These are phyloP conservation scores for Sandelia bainsii DNA, from an alignment of 2,797 vertebrate genomes.

Conservation along the genomic window DNA sequence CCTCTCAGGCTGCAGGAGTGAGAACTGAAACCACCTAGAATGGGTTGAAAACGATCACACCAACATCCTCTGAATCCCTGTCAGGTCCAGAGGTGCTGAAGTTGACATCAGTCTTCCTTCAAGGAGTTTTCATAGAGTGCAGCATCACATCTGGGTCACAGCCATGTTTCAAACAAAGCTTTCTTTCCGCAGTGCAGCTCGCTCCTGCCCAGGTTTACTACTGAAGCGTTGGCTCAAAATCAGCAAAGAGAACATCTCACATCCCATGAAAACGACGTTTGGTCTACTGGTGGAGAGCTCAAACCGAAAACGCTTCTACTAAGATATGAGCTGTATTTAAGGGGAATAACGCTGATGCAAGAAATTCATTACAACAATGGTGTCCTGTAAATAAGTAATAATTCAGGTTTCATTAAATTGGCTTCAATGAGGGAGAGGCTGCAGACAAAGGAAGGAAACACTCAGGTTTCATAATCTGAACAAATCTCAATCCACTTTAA, in stretches of 20 bases:
- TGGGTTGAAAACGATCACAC: neutral
- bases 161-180: constrained; percentile 50
- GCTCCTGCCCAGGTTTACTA: constrained; percentile 55
- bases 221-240: constrained; percentile 49
- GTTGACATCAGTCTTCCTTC: constrained; percentile 20
- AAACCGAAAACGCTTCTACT: constrained; percentile 4
- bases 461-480: neutral
- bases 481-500: constrained; percentile 9
- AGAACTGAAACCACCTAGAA: constrained; percentile 10
- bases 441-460: constrained; percentile 42
- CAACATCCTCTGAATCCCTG: no score
- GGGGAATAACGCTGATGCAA: constrained; percentile 1
- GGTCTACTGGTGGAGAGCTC: neutral
- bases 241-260: constrained; percentile 51
- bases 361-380: neutral
- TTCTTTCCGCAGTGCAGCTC: constrained; percentile 57
- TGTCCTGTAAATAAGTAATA: constrained; percentile 4
- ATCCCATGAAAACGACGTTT: constrained; percentile 1
- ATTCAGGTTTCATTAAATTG: constrained; percentile 43
- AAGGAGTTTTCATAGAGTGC: constrained; percentile 36
- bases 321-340: neutral
- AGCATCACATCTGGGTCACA: constrained; percentile 52
- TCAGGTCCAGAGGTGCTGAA: neutral
- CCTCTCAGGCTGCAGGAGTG: neutral
- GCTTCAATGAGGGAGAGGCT: neutral